Evolutionary conservation across 2,113 vertebrate species (phyloP).

Genomic region (Piliocolobus tephrosceles): DNA sequence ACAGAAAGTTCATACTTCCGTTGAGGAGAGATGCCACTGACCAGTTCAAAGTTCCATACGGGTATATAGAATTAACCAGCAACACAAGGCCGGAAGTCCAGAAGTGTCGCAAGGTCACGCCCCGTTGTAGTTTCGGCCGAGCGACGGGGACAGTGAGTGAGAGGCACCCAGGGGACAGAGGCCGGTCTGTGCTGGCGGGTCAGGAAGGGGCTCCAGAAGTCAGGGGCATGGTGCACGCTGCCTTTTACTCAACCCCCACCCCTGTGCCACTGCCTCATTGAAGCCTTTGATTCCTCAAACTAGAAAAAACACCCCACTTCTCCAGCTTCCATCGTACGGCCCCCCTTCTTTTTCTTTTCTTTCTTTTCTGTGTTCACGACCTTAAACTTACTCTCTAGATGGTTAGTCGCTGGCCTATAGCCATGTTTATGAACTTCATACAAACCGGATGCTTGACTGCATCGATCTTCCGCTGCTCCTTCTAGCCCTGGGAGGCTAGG

Average conservation of each 20-base stretch:
- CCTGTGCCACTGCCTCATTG: fast-evolving
- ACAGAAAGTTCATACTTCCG: background rate
- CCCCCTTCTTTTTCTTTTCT: background rate
- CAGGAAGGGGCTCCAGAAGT: background rate
- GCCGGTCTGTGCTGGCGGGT: background rate
- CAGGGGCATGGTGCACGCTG: background rate
- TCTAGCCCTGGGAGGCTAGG: background rate
- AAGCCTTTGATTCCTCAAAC: background rate
- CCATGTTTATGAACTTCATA: background rate
- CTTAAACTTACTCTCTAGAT: background rate
- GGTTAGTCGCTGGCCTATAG: fast-evolving
- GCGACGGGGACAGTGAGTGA: background rate
- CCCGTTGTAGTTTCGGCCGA: background rate
- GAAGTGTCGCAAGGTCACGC: background rate
- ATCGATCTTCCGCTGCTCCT: fast-evolving
- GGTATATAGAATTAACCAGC: background rate
- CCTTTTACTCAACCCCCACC: fast-evolving
- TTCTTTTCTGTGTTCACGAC: background rate
- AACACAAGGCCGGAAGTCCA: background rate
- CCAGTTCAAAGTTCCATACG: background rate
- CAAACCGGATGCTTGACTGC: background rate
- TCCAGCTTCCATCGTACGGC: background rate
- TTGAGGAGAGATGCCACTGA: background rate
- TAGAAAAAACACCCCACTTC: background rate
- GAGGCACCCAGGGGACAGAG: background rate